A percentile compares a stretch with the other conserved stretches of the same genome.
Evolutionary conservation across 2,888 invertebrate genomes (phyloP).

Genomic region (Hydriomena furcata): DNA sequence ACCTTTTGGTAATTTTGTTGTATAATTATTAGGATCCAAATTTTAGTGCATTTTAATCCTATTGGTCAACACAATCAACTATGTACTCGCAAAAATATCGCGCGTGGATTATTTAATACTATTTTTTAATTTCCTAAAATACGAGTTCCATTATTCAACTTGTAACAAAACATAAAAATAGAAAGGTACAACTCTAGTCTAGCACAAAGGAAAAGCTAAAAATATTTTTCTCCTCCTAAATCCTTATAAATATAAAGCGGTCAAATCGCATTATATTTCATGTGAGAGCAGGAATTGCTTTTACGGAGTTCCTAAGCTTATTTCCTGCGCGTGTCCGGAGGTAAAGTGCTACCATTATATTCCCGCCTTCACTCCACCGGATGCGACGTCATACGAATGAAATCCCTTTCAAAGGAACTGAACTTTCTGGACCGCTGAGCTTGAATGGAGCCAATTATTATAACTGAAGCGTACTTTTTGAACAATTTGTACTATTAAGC

Average conservation of each 20-base stretch:
- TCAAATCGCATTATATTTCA: conserved; percentile 79
- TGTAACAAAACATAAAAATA: background rate
- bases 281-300: conserved; percentile 79
- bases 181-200: conserved; percentile 1
- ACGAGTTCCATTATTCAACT: background rate
- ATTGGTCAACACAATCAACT: too few relatives aligned
- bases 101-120: too few relatives aligned
- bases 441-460: conserved; percentile 66
- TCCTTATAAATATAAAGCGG: conserved; percentile 80
- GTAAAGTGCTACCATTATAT: conserved; percentile 80
- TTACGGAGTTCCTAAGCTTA: conserved; percentile 82
- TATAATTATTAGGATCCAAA: too few relatives aligned
- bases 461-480: conserved; percentile 40
- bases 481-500: conserved; percentile 26
- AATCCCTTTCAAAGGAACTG: conserved; percentile 68
- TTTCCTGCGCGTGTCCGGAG: conserved; percentile 78
- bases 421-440: conserved; percentile 69
- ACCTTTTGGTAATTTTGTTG: too few relatives aligned
- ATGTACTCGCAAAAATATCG: too few relatives aligned
- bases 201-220: conserved; percentile 51
- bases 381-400: conserved; percentile 55
- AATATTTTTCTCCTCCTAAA: conserved; percentile 62
- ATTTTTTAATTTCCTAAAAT: too few relatives aligned
- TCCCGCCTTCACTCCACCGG: conserved; percentile 50
- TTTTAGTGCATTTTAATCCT: too few relatives aligned